Evolutionary conservation across 2,113 vertebrate species (phyloP).

Genomic region (Accipiter cooperii): DNA sequence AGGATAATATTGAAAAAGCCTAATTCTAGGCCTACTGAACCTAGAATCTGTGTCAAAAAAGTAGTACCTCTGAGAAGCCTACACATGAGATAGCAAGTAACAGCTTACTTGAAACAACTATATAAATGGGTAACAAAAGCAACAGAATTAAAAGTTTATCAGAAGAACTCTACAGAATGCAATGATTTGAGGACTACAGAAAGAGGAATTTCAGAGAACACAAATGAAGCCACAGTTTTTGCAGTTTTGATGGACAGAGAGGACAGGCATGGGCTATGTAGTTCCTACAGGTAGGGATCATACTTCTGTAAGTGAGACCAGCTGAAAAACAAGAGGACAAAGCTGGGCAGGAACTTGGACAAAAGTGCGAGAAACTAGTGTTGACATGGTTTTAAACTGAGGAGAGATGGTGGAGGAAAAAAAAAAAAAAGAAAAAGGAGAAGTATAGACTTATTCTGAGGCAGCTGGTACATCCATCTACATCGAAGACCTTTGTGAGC

Average conservation of each 20-base stretch:
- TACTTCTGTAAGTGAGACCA: background rate
- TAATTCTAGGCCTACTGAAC: background rate
- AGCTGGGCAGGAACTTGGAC: background rate
- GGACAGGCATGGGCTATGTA: background rate
- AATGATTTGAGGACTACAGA: background rate
- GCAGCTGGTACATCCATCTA: background rate
- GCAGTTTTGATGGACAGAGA: background rate
- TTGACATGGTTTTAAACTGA: background rate
- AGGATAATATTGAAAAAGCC: background rate
- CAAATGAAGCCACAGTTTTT: background rate
- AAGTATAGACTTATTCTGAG: background rate
- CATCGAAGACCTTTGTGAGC: background rate
- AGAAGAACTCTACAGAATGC: background rate
- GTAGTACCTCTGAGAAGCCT: background rate
- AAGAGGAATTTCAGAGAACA: background rate
- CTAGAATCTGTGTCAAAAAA: background rate
- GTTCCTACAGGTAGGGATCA: background rate
- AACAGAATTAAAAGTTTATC: background rate
- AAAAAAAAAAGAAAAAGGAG: background rate
- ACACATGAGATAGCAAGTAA: background rate
- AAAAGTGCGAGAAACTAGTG: background rate
- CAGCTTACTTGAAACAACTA: background rate
- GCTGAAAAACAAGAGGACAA: background rate
- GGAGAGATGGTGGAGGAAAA: background rate
- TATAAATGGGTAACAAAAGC: background rate